Percentiles rank a stretch among this genome's conserved stretches.
phyloP scores from a whole-genome alignment of 1,140 invertebrate species.

The Monomorium pharaonis region DNA sequence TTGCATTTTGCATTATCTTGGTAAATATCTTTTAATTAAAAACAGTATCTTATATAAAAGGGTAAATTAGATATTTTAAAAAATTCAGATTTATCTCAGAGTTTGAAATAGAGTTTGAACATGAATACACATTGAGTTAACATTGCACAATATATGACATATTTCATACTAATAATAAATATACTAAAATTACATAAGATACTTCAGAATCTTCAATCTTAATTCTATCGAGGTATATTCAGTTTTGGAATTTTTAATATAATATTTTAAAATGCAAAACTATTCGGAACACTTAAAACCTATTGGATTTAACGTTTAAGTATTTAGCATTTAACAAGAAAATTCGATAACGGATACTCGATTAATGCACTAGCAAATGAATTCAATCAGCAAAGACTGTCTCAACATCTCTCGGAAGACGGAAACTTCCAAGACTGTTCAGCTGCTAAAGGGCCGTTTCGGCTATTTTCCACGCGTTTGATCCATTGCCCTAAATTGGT shows the following conservation, averaged over 20 bases:
- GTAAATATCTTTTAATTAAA: neutral
- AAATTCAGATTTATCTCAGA: neutral
- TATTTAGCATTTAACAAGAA: slow-evolving; percentile 33
- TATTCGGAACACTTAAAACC: neutral
- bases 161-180: neutral
- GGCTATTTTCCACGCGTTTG: slow-evolving; percentile 51
- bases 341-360: slow-evolving; percentile 21
- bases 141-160: neutral
- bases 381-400: slow-evolving; percentile 17
- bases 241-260: neutral
- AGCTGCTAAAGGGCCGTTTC: slow-evolving; percentile 39
- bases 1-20: neutral
- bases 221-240: neutral
- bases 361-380: slow-evolving; percentile 4
- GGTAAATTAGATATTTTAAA: neutral
- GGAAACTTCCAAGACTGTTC: slow-evolving; percentile 44
- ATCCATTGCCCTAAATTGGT: slow-evolving; percentile 56
- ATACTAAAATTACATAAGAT: neutral
- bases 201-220: neutral
- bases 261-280: neutral
- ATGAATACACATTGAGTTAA: neutral
- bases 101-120: neutral
- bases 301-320: neutral
- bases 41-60: neutral
- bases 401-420: slow-evolving; percentile 26